Conservation (phyloP, 2,888 invertebrate genomes). For the Smittia aterrima region DNA sequence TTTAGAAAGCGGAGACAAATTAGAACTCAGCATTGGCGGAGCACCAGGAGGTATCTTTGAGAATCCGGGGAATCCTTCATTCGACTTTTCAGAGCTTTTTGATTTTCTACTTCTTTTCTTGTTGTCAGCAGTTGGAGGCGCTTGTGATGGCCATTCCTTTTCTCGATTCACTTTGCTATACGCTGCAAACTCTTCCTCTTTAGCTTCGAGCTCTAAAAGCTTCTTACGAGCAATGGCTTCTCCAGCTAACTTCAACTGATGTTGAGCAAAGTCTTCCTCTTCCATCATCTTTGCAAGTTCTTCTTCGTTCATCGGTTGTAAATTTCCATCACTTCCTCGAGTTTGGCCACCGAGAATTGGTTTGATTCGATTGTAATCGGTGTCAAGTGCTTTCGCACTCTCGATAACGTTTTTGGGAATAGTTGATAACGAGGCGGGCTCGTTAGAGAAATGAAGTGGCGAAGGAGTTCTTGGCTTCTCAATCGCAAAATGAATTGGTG, state of each 20-base stretch:
- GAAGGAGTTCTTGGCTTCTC: conserved; percentile 43
- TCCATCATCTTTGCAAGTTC: conserved; percentile 61
- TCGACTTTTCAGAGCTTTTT: conserved; percentile 17
- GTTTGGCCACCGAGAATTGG: background rate
- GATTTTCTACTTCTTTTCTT: conserved; percentile 28
- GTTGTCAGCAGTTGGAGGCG: conserved; percentile 27
- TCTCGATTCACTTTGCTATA: conserved; percentile 30
- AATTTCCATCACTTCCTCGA: conserved; percentile 39
- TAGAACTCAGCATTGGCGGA: background rate
- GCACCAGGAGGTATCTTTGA: background rate
- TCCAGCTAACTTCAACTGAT: conserved; percentile 55
- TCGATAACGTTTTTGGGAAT: conserved; percentile 53
- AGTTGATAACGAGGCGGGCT: conserved; percentile 50
- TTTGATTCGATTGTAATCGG: conserved; percentile 50
- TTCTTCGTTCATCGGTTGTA: conserved; percentile 54
- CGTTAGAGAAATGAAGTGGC: conserved; percentile 46
- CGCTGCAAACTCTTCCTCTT: conserved; percentile 47
- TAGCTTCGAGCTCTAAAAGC: conserved; percentile 57
- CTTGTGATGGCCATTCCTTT: conserved; percentile 24
- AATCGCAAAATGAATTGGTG: conserved; percentile 42
- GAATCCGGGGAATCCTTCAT: background rate
- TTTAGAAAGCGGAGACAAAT: background rate
- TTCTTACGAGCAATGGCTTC: conserved; percentile 56
- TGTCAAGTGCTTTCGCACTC: conserved; percentile 53
- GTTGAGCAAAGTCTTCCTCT: conserved; percentile 61